Conservation (phyloP, 1,140 invertebrate genomes). For the Catajapyx aquilonaris region DNA sequence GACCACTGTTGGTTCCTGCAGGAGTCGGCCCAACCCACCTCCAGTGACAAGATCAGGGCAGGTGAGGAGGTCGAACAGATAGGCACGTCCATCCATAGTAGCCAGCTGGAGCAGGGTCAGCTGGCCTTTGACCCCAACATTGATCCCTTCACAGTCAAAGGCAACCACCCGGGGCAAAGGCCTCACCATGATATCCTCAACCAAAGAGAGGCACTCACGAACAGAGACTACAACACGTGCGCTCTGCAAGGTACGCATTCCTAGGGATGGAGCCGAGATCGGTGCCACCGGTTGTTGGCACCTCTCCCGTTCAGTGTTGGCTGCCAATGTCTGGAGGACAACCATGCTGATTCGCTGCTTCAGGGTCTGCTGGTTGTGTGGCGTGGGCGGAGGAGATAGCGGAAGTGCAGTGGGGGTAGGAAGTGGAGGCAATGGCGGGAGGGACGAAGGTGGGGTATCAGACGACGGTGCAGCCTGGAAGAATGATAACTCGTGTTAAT, state of each 20-base stretch:
- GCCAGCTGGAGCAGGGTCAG: slow-evolving; percentile 72
- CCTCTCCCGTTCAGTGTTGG: slow-evolving; percentile 67
- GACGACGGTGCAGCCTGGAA: too few relatives aligned
- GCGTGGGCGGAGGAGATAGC: slow-evolving; percentile 16
- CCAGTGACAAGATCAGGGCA: slow-evolving; percentile 56
- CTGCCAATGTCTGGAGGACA: slow-evolving; percentile 68
- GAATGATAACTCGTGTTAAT: too few relatives aligned
- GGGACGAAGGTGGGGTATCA: too few relatives aligned
- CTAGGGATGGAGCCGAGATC: neutral
- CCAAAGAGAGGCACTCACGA: slow-evolving; percentile 2
- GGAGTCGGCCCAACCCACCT: slow-evolving; percentile 51
- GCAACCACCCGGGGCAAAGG: slow-evolving; percentile 25
- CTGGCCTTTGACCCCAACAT: slow-evolving; percentile 60
- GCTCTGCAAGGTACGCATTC: neutral
- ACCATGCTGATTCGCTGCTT: slow-evolving; percentile 72
- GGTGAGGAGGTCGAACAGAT: slow-evolving; percentile 74
- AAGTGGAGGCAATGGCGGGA: slow-evolving; percentile 7
- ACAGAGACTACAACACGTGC: slow-evolving; percentile 4
- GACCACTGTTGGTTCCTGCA: slow-evolving; percentile 59
- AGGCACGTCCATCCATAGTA: slow-evolving; percentile 50
- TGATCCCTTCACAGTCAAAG: slow-evolving; percentile 79
- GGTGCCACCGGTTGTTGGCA: neutral
- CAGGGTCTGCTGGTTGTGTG: slow-evolving; percentile 35
- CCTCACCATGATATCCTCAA: slow-evolving; percentile 1
- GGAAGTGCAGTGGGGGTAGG: slow-evolving; percentile 8